Base-by-base conservation (phyloP, 1,140 invertebrate species). In the Dinoponera quadriceps region DNA sequence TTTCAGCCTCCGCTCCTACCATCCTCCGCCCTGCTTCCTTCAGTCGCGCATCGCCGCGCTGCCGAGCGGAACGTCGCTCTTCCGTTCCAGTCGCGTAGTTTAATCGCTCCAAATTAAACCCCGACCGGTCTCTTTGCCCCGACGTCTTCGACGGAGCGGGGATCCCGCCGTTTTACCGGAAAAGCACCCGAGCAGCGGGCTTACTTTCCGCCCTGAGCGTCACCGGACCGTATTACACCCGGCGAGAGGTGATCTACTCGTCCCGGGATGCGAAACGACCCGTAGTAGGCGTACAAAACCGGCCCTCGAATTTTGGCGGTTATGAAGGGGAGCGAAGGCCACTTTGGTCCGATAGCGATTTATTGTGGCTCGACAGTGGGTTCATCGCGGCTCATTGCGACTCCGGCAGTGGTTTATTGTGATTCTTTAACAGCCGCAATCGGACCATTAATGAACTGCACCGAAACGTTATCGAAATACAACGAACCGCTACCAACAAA, bases 51-150 rank as follows among this genome's bases (percentile, higher is more conserved):
- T 71, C 11, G n/a, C 51, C 13, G 33, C 60, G 11, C 71, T 60
- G 18, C n/a, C 54, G 22, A 38, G 4, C 22, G 22, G 55, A 74
- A 48, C 25, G 44, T 51, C 48, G n/a, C 33, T 57, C 33, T 69
- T 20, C 25, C 14, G 60, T 66, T 55, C 25, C 14, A 16, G 14
- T 74, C 25, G n/a, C 7, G 51, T 54, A 33, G 25, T 5, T 80
- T 71, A 80, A 80, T 59, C 20, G 22, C 65, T 48, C n/a, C 13
- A 68, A 78, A 55, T 68, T 78, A 57, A 80, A 18, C 4, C 25
- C 7, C 38, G 38, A 44, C 29, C 60, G 14, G 29, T 20, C 13
- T 44, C 29, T 63, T 75, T 25, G 33, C 20, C 3, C 49, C 29
- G 20, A 20, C 49, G 20, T 48, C n/a, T n/a, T 55, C 27, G 25